Conservation (phyloP, 2,797 vertebrate genomes). For the Moxostoma hubbsi region DNA sequence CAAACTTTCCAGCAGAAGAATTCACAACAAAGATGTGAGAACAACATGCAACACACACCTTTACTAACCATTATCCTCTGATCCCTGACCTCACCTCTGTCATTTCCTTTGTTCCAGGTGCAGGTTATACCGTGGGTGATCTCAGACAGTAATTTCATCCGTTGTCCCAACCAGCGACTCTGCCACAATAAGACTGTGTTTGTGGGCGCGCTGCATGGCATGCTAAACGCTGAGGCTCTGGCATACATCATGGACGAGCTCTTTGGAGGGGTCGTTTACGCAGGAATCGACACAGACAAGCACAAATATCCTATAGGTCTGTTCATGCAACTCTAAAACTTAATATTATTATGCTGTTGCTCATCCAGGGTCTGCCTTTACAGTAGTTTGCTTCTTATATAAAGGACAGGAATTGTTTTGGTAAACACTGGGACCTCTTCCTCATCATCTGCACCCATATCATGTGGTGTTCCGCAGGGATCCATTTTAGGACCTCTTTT, state of each 20-base stretch:
- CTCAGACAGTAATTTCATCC: constrained; percentile 95
- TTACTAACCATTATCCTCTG: neutral
- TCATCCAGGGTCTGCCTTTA: too few species aligned
- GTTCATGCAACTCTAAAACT: neutral
- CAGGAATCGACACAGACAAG: constrained; percentile 99
- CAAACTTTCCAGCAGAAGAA: constrained; percentile 98
- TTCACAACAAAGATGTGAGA: constrained; percentile 97
- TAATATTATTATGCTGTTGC: too few species aligned
- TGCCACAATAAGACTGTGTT: constrained; percentile 97
- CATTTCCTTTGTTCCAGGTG: constrained; percentile 76
- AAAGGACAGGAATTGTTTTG: too few species aligned
- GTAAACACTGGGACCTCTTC: too few species aligned
- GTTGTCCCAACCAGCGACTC: constrained; percentile 90
- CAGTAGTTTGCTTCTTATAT: too few species aligned
- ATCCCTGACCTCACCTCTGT: neutral
- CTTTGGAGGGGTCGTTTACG: constrained; percentile 94
- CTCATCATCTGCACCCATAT: too few species aligned
- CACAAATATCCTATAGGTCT: constrained; percentile 98
- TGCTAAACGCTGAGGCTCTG: constrained; percentile 94
- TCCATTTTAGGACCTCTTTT: too few species aligned
- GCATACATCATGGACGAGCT: constrained; percentile 95
- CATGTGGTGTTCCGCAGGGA: too few species aligned
- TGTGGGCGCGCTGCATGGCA: constrained; percentile 94
- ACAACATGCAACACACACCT: neutral
- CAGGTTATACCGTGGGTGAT: constrained; percentile 99